Conservation (phyloP, 2,888 invertebrate species). For the Drosophila maculinotata region DNA sequence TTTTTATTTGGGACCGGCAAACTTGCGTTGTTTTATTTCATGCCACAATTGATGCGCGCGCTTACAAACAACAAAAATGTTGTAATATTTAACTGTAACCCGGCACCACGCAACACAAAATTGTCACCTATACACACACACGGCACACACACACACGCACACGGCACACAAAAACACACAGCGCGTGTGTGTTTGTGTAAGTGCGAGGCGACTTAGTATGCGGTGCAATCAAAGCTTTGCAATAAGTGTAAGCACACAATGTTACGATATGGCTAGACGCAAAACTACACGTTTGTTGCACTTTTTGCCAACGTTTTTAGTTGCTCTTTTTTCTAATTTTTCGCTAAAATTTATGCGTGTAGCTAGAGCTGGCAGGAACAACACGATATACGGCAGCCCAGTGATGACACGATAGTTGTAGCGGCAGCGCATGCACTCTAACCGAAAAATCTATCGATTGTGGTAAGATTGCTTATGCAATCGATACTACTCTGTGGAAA, state of each 20-base stretch:
- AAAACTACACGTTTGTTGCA: constrained; percentile 22
- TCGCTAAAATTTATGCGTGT: constrained; percentile 64
- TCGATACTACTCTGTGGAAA: not conserved
- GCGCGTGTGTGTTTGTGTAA: constrained; percentile 33
- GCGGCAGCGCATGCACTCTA: constrained; percentile 24
- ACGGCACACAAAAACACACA: constrained; percentile 37
- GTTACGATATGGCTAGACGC: not conserved
- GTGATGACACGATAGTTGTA: constrained; percentile 30
- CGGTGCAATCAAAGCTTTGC: constrained; percentile 9
- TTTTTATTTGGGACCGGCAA: constrained; percentile 42
- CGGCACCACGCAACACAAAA: constrained; percentile 77
- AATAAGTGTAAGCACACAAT: constrained; percentile 21
- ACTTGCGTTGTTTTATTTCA: constrained; percentile 49
- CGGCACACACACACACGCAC: constrained; percentile 29
- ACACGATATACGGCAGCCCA: constrained; percentile 45
- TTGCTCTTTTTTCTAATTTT: constrained; percentile 39
- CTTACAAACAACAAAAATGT: constrained; percentile 63
- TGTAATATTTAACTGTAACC: constrained; percentile 69
- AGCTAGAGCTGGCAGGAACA: constrained; percentile 51
- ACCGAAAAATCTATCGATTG: constrained; percentile 28
- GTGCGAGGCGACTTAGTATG: constrained; percentile 33
- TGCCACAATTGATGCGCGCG: constrained; percentile 50
- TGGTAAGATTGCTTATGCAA: not conserved
- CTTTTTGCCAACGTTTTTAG: constrained; percentile 37
- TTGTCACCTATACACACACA: constrained; percentile 65